Conservation (phyloP, 2,888 invertebrate genomes). For the Chorisops tibialis region DNA sequence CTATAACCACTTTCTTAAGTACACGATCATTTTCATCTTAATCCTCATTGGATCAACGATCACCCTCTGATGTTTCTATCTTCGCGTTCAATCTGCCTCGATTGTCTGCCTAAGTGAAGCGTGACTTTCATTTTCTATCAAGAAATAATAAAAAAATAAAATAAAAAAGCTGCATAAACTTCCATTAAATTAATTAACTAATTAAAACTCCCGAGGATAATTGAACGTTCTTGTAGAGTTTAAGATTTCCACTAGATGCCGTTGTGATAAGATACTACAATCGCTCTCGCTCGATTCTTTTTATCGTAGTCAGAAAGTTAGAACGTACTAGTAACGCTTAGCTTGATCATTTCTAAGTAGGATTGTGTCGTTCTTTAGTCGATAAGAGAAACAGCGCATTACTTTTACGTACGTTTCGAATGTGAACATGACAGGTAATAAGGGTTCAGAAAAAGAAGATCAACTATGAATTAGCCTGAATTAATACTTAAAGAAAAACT, state of each 20-base stretch:
- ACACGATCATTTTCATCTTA: no score
- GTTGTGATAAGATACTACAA: no score
- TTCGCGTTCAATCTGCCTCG: no score
- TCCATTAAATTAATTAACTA: constrained; percentile 29
- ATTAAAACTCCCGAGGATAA: constrained; percentile 20
- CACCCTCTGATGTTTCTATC: no score
- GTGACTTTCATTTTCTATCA: constrained; percentile 19
- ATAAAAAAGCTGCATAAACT: constrained; percentile 14
- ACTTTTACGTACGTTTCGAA: constrained; percentile 10
- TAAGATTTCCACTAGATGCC: background rate
- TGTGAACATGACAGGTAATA: constrained; percentile 21
- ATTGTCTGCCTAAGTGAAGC: constrained; percentile 5
- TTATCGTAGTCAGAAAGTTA: no score
- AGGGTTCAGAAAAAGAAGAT: constrained; percentile 7
- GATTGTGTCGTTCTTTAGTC: constrained; percentile 14
- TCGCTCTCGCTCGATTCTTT: no score
- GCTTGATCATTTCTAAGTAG: no score
- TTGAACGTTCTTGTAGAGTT: constrained; percentile 6
- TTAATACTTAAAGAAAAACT: no score
- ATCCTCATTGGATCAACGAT: no score
- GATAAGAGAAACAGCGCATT: constrained; percentile 17
- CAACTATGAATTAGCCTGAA: no score
- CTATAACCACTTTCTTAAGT: no score
- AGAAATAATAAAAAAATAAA: background rate
- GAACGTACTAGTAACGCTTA: no score